Base-by-base conservation (phyloP, 2,797 vertebrate species). In the Pipistrellus pipistrellus region DNA sequence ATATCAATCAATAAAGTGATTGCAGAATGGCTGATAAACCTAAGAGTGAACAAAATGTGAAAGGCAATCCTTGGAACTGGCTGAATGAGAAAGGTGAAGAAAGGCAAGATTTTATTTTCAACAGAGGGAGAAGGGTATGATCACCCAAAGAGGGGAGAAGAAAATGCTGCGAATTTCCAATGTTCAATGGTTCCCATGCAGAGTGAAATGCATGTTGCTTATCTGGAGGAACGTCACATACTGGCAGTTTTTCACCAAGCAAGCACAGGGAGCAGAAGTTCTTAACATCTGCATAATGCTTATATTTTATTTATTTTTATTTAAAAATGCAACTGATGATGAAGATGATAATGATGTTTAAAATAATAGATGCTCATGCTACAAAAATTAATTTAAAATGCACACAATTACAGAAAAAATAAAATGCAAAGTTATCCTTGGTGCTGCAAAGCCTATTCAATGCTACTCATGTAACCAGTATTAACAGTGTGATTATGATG, bases 221-320 rank as follows among this genome's bases (percentile, higher is more conserved):
- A 27, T 27, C 44, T 5, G 18, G 30, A 57, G 20, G 62, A 78
- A 44, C 25, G 15, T 57, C 23, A 77, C 0, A 57, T 38, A n/a
- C 21, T 27, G 41, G 1, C 0, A 55, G n/a, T 38, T 14, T 18
- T 86, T 76, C 14, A 57, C 38, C 25, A 51, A 82, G 15, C 13
- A 76, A 55, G 38, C 1, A 2, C 27, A 30, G 0, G 3, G 30
- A 55, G 1, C 2, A 62, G 4, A 25, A 23, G 1, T 18, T 57
- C 11, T 35, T 23, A 90, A n/a, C 18, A 44, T 30, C 77, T 30
- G 18, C 46, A 30, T 32, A 23, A 14, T 15, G 44, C 17, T 59
- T 46, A 23, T 8, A 32, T 68, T 73, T 76, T n/a, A n/a, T 51
- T 89, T 71, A 21, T 76, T 81, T 86, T 82, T 64, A 85, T 69